These are phyloP conservation scores for Musca vetustissima DNA, from an alignment of 1,140 invertebrate species.

Conservation along the genomic window DNA sequence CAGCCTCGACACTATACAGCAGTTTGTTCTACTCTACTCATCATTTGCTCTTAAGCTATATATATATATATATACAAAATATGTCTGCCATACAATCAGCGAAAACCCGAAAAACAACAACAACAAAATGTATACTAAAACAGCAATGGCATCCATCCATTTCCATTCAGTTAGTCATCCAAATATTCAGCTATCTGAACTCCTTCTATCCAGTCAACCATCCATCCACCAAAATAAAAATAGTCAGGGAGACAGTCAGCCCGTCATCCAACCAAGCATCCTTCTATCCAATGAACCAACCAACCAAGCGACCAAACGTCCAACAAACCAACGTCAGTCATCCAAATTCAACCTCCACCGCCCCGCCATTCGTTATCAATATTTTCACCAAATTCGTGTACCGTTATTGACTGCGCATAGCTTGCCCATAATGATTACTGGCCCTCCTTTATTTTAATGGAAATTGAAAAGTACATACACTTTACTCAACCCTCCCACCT, in stretches of 20 bases:
- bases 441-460: constrained; percentile 54
- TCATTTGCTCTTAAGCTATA: too few species aligned
- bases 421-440: constrained; percentile 36
- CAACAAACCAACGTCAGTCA: neutral
- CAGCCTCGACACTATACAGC: neutral
- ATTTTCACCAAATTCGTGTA: too few species aligned
- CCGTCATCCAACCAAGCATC: constrained; percentile 36
- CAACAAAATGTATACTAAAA: constrained; percentile 4
- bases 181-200: too few species aligned
- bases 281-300: constrained; percentile 29
- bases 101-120: constrained; percentile 5
- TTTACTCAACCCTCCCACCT: too few species aligned
- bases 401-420: neutral
- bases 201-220: constrained; percentile 25
- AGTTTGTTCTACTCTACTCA: too few species aligned
- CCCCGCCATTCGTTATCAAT: too few species aligned
- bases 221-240: too few species aligned
- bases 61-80: too few species aligned
- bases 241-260: too few species aligned
- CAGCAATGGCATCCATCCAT: constrained; percentile 31
- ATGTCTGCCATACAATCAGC: too few species aligned
- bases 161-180: too few species aligned
- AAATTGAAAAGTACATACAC: constrained; percentile 46
- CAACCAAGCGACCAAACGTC: constrained; percentile 23
- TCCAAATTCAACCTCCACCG: neutral